phyloP scores from a whole-genome alignment of 2,888 invertebrate species.

The Ferdinandea cuprea region DNA sequence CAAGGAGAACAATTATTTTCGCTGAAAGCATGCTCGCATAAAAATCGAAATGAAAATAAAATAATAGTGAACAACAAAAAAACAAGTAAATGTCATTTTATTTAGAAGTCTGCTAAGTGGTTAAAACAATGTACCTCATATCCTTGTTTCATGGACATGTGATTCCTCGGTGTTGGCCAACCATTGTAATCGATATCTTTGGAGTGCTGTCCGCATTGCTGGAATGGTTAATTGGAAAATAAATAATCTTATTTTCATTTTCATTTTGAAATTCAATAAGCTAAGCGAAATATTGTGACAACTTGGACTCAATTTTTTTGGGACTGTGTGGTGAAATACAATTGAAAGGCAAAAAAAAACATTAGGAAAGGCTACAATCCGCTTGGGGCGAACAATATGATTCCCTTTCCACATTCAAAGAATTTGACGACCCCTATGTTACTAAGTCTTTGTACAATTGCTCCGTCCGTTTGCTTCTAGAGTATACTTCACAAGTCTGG shows the following conservation, averaged over 20 bases:
- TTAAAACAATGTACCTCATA: slow-evolving; percentile 80
- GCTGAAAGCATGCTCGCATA: not conserved
- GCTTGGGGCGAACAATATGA: too few relatives aligned
- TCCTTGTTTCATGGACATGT: slow-evolving; percentile 83
- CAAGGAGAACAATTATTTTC: slow-evolving; percentile 28
- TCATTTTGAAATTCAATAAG: too few relatives aligned
- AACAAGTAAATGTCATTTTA: not conserved
- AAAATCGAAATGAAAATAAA: not conserved
- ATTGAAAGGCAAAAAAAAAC: too few relatives aligned
- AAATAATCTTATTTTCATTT: slow-evolving; percentile 40
- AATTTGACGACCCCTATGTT: too few relatives aligned
- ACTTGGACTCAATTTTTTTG: too few relatives aligned
- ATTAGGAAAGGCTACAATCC: too few relatives aligned
- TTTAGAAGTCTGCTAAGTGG: not conserved
- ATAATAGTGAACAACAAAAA: not conserved
- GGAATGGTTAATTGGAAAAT: slow-evolving; percentile 38
- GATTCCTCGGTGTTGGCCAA: slow-evolving; percentile 82
- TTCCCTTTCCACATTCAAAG: too few relatives aligned
- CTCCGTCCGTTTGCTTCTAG: too few relatives aligned
- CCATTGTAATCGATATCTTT: slow-evolving; percentile 83
- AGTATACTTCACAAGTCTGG: too few relatives aligned
- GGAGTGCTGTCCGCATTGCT: slow-evolving; percentile 81
- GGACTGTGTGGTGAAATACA: too few relatives aligned
- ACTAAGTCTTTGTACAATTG: too few relatives aligned
- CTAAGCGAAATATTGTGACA: too few relatives aligned